Conservation (phyloP, 2,888 invertebrate species). For the Rhodophaea formosa region DNA sequence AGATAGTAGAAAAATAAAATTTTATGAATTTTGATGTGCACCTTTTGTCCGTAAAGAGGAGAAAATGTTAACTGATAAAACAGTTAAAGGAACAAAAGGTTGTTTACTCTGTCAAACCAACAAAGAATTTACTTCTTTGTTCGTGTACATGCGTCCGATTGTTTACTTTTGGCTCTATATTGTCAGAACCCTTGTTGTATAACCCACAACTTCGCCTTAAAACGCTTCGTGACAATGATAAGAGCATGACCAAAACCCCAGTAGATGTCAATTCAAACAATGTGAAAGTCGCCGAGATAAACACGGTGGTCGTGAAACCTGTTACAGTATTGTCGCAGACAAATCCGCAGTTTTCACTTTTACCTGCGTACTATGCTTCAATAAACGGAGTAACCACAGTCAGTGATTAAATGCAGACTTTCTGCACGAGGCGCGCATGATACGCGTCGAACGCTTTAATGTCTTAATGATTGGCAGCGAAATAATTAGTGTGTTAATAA, state of each 20-base stretch:
- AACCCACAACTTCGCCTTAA: too few species aligned
- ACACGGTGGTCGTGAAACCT: slow-evolving; percentile 44
- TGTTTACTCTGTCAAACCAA: too few species aligned
- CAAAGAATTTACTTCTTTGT: too few species aligned
- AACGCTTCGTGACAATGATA: slow-evolving; percentile 7
- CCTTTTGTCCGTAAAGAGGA: too few species aligned
- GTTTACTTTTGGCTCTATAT: too few species aligned
- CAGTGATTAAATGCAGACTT: slow-evolving; percentile 61
- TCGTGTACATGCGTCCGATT: too few species aligned
- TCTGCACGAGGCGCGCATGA: slow-evolving; percentile 38
- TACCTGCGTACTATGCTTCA: slow-evolving; percentile 57
- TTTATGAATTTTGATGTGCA: too few species aligned
- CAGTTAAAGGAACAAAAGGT: too few species aligned
- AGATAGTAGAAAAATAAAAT: too few species aligned
- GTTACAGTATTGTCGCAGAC: slow-evolving; percentile 38
- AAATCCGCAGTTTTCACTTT: slow-evolving; percentile 64
- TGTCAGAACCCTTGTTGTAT: too few species aligned
- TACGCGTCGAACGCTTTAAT: slow-evolving; percentile 23
- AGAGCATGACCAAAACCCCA: slow-evolving; percentile 1
- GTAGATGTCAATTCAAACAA: slow-evolving; percentile 26
- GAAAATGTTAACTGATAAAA: too few species aligned
- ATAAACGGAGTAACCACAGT: slow-evolving; percentile 55
- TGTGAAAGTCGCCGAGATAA: slow-evolving; percentile 42
- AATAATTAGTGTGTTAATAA: slow-evolving; percentile 14
- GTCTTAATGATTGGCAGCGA: slow-evolving; percentile 18